Percentiles rank a stretch among this genome's conserved stretches.
These are phyloP conservation scores for Megaleporinus macrocephalus DNA, from an alignment of 2,113 vertebrate genomes.

Conservation along the genomic window DNA sequence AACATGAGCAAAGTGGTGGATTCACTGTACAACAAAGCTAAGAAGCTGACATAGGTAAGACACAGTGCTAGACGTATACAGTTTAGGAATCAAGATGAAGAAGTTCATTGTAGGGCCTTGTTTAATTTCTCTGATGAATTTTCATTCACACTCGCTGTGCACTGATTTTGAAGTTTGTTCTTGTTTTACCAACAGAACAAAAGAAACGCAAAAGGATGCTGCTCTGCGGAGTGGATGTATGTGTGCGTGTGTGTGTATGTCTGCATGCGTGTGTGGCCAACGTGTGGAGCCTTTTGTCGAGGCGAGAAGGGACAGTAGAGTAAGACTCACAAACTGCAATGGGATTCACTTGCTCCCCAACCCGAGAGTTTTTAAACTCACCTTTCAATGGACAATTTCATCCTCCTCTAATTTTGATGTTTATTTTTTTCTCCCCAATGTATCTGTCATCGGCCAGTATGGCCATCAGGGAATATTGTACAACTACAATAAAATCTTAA, in stretches of 20 bases:
- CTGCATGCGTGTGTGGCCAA: constrained; percentile 87
- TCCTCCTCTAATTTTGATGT: constrained; percentile 65
- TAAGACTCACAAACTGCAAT: constrained; percentile 82
- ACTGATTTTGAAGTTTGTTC: neutral
- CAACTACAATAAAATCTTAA: constrained; percentile 82
- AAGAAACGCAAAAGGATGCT: constrained; percentile 78
- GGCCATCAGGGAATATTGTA: constrained; percentile 93
- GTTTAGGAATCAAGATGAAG: too few species aligned
- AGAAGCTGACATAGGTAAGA: constrained; percentile 99
- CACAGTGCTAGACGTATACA: too few species aligned
- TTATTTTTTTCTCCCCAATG: constrained; percentile 74
- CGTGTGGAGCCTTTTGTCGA: constrained; percentile 87
- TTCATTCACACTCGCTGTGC: neutral
- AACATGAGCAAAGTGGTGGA: constrained; percentile 99
- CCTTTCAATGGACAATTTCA: constrained; percentile 85
- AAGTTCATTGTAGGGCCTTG: too few species aligned
- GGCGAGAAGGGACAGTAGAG: constrained; percentile 70
- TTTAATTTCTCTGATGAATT: too few species aligned
- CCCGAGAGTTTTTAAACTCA: constrained; percentile 87
- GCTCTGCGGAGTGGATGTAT: constrained; percentile 88
- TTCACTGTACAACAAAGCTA: constrained; percentile 99
- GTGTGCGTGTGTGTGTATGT: constrained; percentile 71
- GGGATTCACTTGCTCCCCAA: constrained; percentile 82
- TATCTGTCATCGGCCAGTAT: constrained; percentile 90
- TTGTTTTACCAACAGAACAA: constrained; percentile 79